Conservation (phyloP, 2,113 vertebrate species). For the Gracilinanus agilis region DNA sequence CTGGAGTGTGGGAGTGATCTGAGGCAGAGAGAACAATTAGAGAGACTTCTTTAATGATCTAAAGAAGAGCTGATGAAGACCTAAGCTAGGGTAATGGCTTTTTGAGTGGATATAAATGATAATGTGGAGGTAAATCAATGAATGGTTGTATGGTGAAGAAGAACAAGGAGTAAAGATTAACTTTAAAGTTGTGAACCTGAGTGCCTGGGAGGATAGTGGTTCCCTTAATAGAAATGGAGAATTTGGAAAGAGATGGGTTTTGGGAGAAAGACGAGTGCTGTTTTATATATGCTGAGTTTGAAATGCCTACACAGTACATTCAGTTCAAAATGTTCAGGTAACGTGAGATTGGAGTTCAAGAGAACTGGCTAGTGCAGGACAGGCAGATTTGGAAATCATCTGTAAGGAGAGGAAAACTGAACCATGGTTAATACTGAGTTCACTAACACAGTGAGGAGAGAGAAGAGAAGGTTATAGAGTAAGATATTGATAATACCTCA, state of each 20-base stretch:
- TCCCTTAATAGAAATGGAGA: neutral
- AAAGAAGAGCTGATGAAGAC: neutral
- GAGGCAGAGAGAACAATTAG: neutral
- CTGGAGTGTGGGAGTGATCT: neutral
- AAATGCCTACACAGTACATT: too few species aligned
- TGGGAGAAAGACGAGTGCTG: too few species aligned
- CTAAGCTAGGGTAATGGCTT: neutral
- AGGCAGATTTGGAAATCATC: too few species aligned
- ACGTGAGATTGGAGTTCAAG: too few species aligned
- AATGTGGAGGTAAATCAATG: neutral
- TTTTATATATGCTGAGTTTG: too few species aligned
- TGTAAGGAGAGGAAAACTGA: too few species aligned
- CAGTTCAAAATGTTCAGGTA: too few species aligned
- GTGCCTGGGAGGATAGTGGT: neutral
- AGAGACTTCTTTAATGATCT: neutral
- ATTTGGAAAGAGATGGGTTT: neutral
- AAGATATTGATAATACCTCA: too few species aligned
- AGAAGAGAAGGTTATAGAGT: too few species aligned
- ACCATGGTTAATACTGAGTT: too few species aligned
- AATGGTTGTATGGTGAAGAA: slow-evolving; percentile 11
- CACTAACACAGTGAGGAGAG: too few species aligned
- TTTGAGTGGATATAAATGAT: neutral
- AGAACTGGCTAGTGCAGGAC: too few species aligned
- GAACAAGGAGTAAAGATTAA: neutral
- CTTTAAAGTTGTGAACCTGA: neutral